Evolutionary conservation across 2,888 invertebrate species (phyloP).

Genomic region (Agrypnus murinus): DNA sequence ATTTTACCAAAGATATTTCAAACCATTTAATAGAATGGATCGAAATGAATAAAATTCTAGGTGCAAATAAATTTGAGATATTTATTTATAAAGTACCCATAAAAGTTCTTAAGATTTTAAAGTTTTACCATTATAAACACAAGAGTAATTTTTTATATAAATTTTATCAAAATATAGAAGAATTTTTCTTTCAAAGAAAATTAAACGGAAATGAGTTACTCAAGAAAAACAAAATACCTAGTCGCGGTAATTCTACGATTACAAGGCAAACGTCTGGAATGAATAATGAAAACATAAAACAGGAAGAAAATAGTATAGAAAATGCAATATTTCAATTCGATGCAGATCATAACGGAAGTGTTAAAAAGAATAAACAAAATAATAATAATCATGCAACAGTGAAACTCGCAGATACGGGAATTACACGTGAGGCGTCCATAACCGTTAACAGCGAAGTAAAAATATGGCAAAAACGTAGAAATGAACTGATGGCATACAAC

Average conservation of each 20-base stretch:
- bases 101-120: slow-evolving; percentile 74
- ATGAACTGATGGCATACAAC: slow-evolving; percentile 85
- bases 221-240: slow-evolving; percentile 7
- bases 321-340: background rate
- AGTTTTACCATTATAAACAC: slow-evolving; percentile 72
- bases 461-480: slow-evolving; percentile 81
- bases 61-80: slow-evolving; percentile 79
- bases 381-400: slow-evolving; percentile 19
- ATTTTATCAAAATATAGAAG: slow-evolving; percentile 36
- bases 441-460: slow-evolving; percentile 58
- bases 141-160: slow-evolving; percentile 20
- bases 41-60: slow-evolving; percentile 79
- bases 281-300: slow-evolving; percentile 3
- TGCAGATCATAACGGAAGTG: background rate
- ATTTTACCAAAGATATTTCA: slow-evolving; percentile 78
- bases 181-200: slow-evolving; percentile 23
- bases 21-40: slow-evolving; percentile 81
- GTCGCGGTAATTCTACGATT: background rate
- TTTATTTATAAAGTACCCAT: slow-evolving; percentile 78
- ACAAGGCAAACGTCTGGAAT: background rate
- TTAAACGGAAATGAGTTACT: slow-evolving; percentile 32
- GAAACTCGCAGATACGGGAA: slow-evolving; percentile 23
- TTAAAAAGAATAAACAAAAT: slow-evolving; percentile 29
- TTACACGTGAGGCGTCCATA: slow-evolving; percentile 5
- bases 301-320: background rate